Conservation (phyloP, 2,113 vertebrate species). For the Enhydra lutris region DNA sequence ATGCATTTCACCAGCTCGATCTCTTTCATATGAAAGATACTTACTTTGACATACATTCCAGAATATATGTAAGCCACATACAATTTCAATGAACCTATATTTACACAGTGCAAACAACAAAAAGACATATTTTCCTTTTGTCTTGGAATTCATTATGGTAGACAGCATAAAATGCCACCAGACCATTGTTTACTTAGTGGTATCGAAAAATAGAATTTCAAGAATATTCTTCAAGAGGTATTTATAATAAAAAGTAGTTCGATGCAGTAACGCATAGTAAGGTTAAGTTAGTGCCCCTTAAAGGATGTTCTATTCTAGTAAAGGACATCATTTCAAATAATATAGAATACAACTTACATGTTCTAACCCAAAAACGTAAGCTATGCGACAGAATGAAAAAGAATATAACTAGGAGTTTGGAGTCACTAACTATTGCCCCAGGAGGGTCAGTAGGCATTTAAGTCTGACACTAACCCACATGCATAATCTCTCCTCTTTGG, state of each 20-base stretch:
- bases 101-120: not conserved
- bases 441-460: not conserved
- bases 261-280: not conserved
- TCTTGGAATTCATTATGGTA: not conserved
- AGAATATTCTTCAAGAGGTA: not conserved
- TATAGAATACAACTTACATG: not conserved
- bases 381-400: not conserved
- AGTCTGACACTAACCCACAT: not conserved
- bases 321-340: not conserved
- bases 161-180: not conserved
- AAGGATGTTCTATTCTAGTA: not conserved
- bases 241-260: not conserved
- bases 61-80: not conserved
- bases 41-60: not conserved
- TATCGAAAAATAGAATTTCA: not conserved
- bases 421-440: not conserved
- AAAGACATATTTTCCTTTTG: conserved; percentile 13
- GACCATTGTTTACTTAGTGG: not conserved
- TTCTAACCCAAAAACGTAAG: not conserved
- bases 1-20: not conserved
- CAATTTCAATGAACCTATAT: conserved; percentile 12
- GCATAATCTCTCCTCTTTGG: not conserved
- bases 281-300: not conserved
- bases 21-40: not conserved
- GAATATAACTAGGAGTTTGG: not conserved